Evolutionary conservation across 2,888 invertebrate species (phyloP).

Genomic region (Cephonodes hylas): DNA sequence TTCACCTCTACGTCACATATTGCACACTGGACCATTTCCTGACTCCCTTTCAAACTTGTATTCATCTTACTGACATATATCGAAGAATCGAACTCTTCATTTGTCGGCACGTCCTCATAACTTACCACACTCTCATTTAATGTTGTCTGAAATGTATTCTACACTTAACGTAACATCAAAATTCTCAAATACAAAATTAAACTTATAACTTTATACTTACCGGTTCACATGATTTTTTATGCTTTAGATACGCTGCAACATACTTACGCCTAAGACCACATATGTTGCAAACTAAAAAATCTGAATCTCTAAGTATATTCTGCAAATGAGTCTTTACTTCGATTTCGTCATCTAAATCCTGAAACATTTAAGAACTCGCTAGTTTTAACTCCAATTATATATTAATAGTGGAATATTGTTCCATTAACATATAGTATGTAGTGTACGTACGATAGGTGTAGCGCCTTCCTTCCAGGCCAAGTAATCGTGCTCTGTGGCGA

Average conservation of each 20-base stretch:
- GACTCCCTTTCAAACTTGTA: constrained; percentile 37
- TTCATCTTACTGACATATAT: constrained; percentile 16
- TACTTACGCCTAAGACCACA: constrained; percentile 46
- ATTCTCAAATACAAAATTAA: background rate
- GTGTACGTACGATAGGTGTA: constrained; percentile 60
- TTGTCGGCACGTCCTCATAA: background rate
- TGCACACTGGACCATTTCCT: constrained; percentile 36
- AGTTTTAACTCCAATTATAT: background rate
- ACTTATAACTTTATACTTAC: background rate
- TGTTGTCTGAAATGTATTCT: background rate
- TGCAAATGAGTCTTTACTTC: constrained; percentile 37
- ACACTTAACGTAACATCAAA: background rate
- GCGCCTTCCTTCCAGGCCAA: constrained; percentile 53
- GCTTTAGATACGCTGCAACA: constrained; percentile 40
- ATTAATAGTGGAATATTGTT: background rate
- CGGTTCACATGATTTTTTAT: constrained; percentile 30
- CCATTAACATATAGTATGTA: background rate
- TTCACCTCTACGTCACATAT: constrained; percentile 57
- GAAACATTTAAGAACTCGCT: constrained; percentile 24
- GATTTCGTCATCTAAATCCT: constrained; percentile 42
- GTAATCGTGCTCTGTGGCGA: constrained; percentile 45
- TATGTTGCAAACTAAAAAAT: constrained; percentile 38
- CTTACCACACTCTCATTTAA: background rate
- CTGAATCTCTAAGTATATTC: constrained; percentile 29
- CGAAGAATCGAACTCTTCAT: background rate